Percentiles rank a stretch among this genome's conserved stretches.
Evolutionary conservation across 1,140 invertebrate genomes (phyloP).

Genomic region (Araneus ventricosus): DNA sequence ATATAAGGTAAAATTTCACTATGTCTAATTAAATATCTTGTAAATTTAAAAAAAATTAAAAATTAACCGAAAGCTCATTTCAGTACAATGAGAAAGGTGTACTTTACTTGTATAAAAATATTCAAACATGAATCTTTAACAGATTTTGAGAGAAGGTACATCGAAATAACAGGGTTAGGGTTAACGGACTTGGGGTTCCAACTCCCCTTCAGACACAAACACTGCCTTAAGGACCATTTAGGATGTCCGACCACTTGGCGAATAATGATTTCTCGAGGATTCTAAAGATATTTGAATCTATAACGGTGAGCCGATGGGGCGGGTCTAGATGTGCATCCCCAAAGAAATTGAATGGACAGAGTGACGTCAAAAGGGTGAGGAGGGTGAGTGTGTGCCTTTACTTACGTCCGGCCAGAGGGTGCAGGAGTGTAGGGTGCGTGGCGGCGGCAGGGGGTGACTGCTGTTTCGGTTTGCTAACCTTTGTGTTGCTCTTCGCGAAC

Average conservation of each 20-base stretch:
- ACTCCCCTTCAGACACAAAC: background rate
- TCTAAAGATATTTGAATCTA: background rate
- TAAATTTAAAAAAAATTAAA: too few species aligned
- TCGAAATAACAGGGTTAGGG: too few species aligned
- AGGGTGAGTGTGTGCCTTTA: constrained; percentile 63
- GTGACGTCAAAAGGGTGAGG: background rate
- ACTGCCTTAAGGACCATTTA: background rate
- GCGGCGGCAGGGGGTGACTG: constrained; percentile 92
- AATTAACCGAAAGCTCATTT: too few species aligned
- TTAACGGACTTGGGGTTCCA: too few species aligned
- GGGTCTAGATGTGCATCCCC: background rate
- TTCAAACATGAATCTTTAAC: too few species aligned
- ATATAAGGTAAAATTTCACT: too few species aligned
- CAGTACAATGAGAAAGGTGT: too few species aligned
- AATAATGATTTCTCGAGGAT: background rate
- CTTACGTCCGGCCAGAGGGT: constrained; percentile 81
- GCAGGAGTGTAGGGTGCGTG: constrained; percentile 93
- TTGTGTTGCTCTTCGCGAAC: constrained; percentile 99
- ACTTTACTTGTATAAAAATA: too few species aligned
- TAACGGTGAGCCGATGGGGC: background rate
- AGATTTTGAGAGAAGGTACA: too few species aligned
- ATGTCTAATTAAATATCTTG: too few species aligned
- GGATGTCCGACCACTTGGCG: too few species aligned
- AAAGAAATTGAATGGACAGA: background rate
- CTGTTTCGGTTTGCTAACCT: constrained; percentile 99